Base-by-base conservation (phyloP, 2,888 invertebrate species). In the Caenorhabditis sp. region DNA sequence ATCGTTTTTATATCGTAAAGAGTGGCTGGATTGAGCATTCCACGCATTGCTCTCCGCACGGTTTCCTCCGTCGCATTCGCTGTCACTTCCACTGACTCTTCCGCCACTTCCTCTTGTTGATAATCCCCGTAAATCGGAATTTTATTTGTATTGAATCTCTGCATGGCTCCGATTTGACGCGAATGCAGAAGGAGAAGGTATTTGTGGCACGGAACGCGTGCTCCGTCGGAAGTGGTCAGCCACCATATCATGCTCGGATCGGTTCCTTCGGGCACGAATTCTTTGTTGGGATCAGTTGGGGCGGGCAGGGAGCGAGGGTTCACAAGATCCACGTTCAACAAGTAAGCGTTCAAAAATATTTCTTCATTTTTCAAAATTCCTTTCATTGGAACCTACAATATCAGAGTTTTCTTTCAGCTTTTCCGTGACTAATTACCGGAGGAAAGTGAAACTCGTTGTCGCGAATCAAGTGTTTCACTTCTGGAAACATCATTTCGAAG, bases 131-230 rank as follows among this genome's bases (percentile, higher is more conserved):
- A 61, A 22, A 30, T 20, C 13, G 58, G 17, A 9, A 35, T 50
- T 24, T 17, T 2, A n/a, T n/a, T n/a, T n/a, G n/a, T n/a, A 13
- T 62, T 39, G 26, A 73, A 75, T n/a, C 75, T 6, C 30, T 50
- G 55, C 43, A 62, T 37, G 2, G 50, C 75, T 5, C 20, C 27
- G 4, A 70, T 46, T 20, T 58, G 62, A 8, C 63, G 41, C 5
- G 75, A 75, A 41, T 75, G 70, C 9, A 70, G 20, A 5, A 58
- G 27, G 15, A 70, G 50, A 9, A 70, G 27, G 20, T 70, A 43
- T 26, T 59, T 58, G 43, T 73, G 63, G 30, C 72, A 73, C 1
- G 63, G 41, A 26, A 73, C 32, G 20, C 6, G 6, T 1, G 9
- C 7, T 24, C 41, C 39, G 11, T 63, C 72, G 0, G 17, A 22